Evolutionary conservation across 2,113 vertebrate genomes (phyloP).

Genomic region (Ceyx melanurus): DNA sequence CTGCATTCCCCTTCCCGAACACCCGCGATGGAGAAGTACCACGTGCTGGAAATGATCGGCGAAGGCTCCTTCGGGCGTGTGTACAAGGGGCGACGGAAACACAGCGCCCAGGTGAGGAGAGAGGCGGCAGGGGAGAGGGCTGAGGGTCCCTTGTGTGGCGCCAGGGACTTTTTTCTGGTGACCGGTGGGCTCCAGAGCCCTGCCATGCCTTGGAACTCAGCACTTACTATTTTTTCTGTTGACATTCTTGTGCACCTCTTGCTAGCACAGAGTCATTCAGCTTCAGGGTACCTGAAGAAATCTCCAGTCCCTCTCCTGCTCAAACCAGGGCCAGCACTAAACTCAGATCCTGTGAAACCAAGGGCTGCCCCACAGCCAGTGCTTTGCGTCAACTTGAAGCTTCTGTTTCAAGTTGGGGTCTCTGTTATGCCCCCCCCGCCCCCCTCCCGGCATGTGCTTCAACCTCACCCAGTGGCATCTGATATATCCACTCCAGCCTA

Average conservation of each 20-base stretch:
- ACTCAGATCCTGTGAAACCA: neutral
- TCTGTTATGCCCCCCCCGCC: fast-evolving
- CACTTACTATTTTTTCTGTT: neutral
- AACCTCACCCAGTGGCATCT: neutral
- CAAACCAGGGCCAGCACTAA: neutral
- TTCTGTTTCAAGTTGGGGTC: neutral
- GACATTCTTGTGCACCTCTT: neutral
- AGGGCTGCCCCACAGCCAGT: neutral
- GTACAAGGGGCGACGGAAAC: conserved; percentile 88
- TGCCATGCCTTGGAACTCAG: neutral
- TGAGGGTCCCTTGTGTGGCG: neutral
- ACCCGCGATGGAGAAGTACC: conserved; percentile 85
- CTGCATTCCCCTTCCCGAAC: neutral
- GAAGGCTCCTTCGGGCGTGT: conserved; percentile 94
- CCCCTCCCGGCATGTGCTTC: neutral
- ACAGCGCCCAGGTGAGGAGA: conserved; percentile 84
- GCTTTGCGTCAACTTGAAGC: neutral
- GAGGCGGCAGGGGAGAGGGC: neutral
- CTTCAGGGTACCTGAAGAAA: neutral
- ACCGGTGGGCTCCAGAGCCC: neutral
- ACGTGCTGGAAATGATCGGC: conserved; percentile 88
- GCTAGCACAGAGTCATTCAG: neutral
- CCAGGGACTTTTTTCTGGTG: neutral
- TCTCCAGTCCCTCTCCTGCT: neutral
- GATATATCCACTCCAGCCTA: neutral